Percentiles rank a stretch among this genome's conserved stretches.
Evolutionary conservation across 2,113 vertebrate species (phyloP).

Genomic region (Anas platyrhynchos): DNA sequence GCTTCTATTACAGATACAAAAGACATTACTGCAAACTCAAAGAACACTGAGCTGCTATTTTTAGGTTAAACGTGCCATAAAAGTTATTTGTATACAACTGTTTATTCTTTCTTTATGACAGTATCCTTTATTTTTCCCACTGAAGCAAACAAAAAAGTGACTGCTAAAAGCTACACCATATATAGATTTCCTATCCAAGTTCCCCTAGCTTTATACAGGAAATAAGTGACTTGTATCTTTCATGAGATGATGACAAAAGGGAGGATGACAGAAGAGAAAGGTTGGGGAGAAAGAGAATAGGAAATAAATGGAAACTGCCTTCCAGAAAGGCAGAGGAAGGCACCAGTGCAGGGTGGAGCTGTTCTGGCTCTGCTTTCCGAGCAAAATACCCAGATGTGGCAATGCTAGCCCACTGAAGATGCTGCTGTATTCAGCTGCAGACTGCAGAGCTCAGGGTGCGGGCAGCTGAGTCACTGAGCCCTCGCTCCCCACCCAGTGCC

Average conservation of each 20-base stretch:
- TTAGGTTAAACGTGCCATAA: background rate
- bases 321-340: background rate
- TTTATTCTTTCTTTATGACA: background rate
- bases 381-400: background rate
- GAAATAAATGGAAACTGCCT: background rate
- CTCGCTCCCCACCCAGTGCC: background rate
- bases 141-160: background rate
- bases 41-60: fast-evolving
- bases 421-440: background rate
- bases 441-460: background rate
- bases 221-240: background rate
- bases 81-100: background rate
- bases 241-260: background rate
- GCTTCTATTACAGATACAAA: background rate
- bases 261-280: background rate
- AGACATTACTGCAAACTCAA: background rate
- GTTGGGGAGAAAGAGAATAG: background rate
- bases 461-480: background rate
- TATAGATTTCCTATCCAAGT: background rate
- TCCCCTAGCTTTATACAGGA: background rate
- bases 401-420: background rate
- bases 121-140: background rate
- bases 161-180: background rate
- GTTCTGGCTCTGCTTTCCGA: background rate
- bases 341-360: background rate